Evolutionary conservation across 2,888 invertebrate species (phyloP).

Genomic region (Lasioglossum zephyrum): DNA sequence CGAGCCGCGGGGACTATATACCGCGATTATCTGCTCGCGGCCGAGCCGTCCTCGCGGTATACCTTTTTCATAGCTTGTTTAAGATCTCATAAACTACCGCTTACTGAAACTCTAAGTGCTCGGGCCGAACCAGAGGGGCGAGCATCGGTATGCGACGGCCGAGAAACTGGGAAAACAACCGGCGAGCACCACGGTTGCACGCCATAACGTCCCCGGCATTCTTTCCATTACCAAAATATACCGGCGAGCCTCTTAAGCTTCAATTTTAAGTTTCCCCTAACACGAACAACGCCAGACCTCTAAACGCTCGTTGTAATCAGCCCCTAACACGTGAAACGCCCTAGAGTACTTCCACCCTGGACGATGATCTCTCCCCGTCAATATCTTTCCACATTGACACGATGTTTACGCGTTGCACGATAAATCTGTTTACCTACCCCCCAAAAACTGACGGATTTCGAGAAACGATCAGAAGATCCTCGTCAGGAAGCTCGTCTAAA

Average conservation of each 20-base stretch:
- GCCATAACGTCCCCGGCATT: constrained; percentile 13
- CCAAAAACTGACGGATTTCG: too few species aligned
- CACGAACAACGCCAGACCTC: not conserved
- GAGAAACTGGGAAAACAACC: constrained; percentile 51
- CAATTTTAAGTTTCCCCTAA: constrained; percentile 3
- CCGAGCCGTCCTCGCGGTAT: constrained; percentile 60
- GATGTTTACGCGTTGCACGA: not conserved
- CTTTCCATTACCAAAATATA: constrained; percentile 5
- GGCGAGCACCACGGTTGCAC: not conserved
- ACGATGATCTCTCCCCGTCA: not conserved
- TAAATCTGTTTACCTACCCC: not conserved
- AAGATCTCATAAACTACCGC: constrained; percentile 69
- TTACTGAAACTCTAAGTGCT: constrained; percentile 66
- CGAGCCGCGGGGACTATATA: constrained; percentile 38
- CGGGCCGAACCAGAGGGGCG: constrained; percentile 45
- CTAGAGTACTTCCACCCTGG: not conserved
- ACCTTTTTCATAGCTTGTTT: constrained; percentile 72
- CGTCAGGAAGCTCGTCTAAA: not conserved
- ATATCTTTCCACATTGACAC: not conserved
- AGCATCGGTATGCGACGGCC: constrained; percentile 47
- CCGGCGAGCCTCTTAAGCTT: not conserved
- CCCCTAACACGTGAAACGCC: not conserved
- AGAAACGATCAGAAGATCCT: not conserved
- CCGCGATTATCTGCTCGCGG: constrained; percentile 64
- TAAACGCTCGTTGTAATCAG: not conserved